Evolutionary conservation across 2,888 invertebrate species (phyloP).

Genomic region (Incurvaria masculella): DNA sequence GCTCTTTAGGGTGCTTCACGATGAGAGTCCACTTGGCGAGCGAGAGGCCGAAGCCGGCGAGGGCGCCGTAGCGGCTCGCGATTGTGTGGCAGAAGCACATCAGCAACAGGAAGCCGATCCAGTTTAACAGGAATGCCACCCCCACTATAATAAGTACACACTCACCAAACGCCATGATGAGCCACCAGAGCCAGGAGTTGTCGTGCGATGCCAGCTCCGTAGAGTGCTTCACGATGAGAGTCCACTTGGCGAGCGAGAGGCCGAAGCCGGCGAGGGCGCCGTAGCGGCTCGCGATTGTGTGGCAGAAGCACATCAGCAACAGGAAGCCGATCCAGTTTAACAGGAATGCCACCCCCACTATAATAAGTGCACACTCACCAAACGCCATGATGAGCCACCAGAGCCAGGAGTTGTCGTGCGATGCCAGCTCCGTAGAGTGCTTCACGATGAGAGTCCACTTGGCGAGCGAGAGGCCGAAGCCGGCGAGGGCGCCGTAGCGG

Average conservation of each 20-base stretch:
- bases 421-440: constrained; percentile 83
- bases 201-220: constrained; percentile 83
- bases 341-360: constrained; percentile 85
- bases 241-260: constrained; percentile 92
- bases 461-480: constrained; percentile 88
- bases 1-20: constrained; percentile 85
- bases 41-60: constrained; percentile 90
- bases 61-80: constrained; percentile 88
- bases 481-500: constrained; percentile 88
- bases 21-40: constrained; percentile 95
- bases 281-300: constrained; percentile 90
- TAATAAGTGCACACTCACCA: constrained; percentile 51
- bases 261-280: constrained; percentile 93
- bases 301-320: constrained; percentile 89
- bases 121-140: constrained; percentile 95
- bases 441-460: constrained; percentile 96
- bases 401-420: constrained; percentile 86
- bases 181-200: constrained; percentile 88
- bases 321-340: constrained; percentile 97
- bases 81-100: constrained; percentile 95
- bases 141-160: no score
- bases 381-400: constrained; percentile 93
- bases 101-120: constrained; percentile 89
- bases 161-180: constrained; percentile 89
- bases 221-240: constrained; percentile 88